Conservation (phyloP, 2,797 vertebrate genomes). For the Notamacropus eugenii region DNA sequence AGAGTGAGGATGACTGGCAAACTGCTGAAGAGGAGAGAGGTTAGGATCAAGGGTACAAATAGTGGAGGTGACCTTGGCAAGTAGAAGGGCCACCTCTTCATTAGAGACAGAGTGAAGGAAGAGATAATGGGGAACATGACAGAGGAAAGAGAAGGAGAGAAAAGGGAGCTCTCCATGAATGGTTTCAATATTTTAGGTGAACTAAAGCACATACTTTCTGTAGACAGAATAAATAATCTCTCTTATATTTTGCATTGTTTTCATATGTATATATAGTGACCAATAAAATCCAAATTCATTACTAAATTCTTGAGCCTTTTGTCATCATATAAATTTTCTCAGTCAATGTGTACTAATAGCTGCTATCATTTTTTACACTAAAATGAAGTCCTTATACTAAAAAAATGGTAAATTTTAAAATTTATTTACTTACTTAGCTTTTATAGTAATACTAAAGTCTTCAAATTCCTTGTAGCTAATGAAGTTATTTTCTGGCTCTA, state of each 20-base stretch:
- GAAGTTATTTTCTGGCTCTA: constrained; percentile 89
- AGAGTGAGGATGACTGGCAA: not conserved
- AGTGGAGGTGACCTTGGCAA: not conserved
- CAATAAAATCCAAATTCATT: not conserved
- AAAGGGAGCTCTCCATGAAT: not conserved
- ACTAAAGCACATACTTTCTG: not conserved
- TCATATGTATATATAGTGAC: not conserved
- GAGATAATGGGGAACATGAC: not conserved
- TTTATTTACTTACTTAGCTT: constrained; percentile 87
- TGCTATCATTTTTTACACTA: not conserved
- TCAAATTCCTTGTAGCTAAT: constrained; percentile 88
- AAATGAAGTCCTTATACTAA: not conserved
- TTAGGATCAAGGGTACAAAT: not conserved
- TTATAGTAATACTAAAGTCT: constrained; percentile 89
- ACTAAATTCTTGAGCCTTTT: not conserved
- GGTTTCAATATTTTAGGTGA: not conserved
- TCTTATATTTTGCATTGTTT: not conserved
- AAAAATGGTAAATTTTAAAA: constrained; percentile 5
- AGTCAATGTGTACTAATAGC: not conserved
- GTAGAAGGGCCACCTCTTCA: not conserved
- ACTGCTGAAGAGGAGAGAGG: not conserved
- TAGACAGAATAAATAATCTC: not conserved
- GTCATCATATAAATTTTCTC: not conserved
- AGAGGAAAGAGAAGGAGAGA: not conserved
- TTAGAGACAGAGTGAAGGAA: not conserved